Percentiles rank a stretch among this genome's conserved stretches.
Evolutionary conservation across 2,888 invertebrate species (phyloP).

Genomic region (Apocheima hispidaria): DNA sequence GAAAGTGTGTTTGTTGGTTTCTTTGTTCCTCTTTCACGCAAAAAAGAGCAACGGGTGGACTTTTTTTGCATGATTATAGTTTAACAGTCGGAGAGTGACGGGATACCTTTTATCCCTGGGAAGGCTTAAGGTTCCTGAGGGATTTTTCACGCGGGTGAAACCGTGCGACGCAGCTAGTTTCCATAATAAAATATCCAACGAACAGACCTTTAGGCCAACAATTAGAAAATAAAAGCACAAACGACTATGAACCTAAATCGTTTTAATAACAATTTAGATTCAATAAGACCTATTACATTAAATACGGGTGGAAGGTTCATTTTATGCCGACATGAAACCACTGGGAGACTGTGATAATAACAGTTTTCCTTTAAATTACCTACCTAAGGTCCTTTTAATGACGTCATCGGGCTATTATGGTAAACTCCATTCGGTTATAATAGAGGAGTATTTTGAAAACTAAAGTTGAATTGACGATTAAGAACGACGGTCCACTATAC

Average conservation of each 20-base stretch:
- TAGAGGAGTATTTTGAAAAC: constrained; percentile 17
- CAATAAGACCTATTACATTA: constrained; percentile 51
- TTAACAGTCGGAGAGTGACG: too few relatives aligned
- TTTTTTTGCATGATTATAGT: too few relatives aligned
- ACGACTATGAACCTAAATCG: constrained; percentile 46
- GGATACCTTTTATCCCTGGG: too few relatives aligned
- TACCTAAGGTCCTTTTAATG: constrained; percentile 41
- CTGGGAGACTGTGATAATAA: constrained; percentile 47
- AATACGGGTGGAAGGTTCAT: constrained; percentile 46
- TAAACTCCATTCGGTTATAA: constrained; percentile 40
- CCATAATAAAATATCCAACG: background rate
- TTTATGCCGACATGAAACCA: constrained; percentile 45
- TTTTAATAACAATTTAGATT: constrained; percentile 60
- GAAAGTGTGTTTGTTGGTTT: too few relatives aligned
- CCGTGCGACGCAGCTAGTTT: too few relatives aligned
- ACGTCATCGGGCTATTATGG: constrained; percentile 40
- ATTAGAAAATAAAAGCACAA: constrained; percentile 21
- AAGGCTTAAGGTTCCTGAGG: too few relatives aligned
- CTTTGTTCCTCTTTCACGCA: too few relatives aligned
- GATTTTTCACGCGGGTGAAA: too few relatives aligned
- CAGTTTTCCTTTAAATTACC: constrained; percentile 46
- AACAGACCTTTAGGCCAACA: background rate
- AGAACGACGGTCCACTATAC: background rate
- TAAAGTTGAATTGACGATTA: constrained; percentile 22
- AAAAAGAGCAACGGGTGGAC: too few relatives aligned